Conservation (phyloP, 2,888 invertebrate genomes). For the Scaptomyza cyrtandrae region DNA sequence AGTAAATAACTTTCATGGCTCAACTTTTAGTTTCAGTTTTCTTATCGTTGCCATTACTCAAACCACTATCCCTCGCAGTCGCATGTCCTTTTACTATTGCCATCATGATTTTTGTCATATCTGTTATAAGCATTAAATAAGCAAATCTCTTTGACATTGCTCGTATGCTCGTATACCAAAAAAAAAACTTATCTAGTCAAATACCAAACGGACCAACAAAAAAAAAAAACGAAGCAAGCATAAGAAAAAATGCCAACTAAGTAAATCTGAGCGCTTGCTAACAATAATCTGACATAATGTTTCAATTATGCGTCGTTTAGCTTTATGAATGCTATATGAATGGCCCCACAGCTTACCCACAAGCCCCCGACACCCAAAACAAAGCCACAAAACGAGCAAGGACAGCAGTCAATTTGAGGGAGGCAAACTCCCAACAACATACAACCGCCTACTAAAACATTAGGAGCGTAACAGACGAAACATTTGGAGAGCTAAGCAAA, state of each 20-base stretch:
- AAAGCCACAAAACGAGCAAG: conserved; percentile 43
- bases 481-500: conserved; percentile 78
- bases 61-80: conserved; percentile 13
- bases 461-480: conserved; percentile 48
- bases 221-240: neutral
- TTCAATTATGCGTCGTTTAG: conserved; percentile 82
- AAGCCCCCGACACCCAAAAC: conserved; percentile 11
- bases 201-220: conserved; percentile 14
- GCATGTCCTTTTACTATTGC: conserved; percentile 32
- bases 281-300: conserved; percentile 82
- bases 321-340: conserved; percentile 72
- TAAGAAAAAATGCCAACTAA: conserved; percentile 69
- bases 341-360: conserved; percentile 31
- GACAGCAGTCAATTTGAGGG: conserved; percentile 31
- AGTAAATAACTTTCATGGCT: conserved; percentile 15
- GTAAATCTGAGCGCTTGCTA: conserved; percentile 77
- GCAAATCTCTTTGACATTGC: conserved; percentile 64
- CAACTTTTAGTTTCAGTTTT: conserved; percentile 38
- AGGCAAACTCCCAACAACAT: neutral
- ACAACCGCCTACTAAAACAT: conserved; percentile 41
- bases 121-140: conserved; percentile 48
- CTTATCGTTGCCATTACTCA: conserved; percentile 59
- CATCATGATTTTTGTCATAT: conserved; percentile 57
- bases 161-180: conserved; percentile 52
- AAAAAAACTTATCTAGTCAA: conserved; percentile 41